These are phyloP conservation scores for Paedocypris micromegethes DNA, from an alignment of 2,797 vertebrate genomes.

Conservation along the genomic window DNA sequence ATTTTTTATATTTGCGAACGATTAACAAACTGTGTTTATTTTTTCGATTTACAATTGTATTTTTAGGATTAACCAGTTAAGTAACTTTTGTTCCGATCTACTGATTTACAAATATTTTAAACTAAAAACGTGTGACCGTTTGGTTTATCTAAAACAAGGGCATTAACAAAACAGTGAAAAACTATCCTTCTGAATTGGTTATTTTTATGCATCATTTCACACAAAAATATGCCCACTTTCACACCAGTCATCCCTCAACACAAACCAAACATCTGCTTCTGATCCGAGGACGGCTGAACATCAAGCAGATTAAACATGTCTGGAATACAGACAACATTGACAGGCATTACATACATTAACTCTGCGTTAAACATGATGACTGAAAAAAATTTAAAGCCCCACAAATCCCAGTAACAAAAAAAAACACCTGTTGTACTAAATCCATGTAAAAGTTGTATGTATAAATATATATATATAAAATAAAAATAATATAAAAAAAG, in stretches of 20 bases:
- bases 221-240: constrained; percentile 19
- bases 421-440: constrained; percentile 55
- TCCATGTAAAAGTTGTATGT: too few species aligned
- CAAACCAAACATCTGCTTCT: constrained; percentile 56
- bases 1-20: too few species aligned
- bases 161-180: too few species aligned
- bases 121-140: too few species aligned
- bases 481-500: too few species aligned
- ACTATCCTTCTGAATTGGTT: neutral
- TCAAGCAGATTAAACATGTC: constrained; percentile 63
- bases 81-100: too few species aligned
- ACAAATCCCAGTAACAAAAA: constrained; percentile 49
- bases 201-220: constrained; percentile 12
- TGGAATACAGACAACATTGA: constrained; percentile 57
- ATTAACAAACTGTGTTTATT: too few species aligned
- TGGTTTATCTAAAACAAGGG: too few species aligned
- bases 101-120: too few species aligned
- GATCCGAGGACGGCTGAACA: constrained; percentile 54
- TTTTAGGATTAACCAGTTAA: too few species aligned
- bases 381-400: constrained; percentile 55
- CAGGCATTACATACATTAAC: constrained; percentile 76
- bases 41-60: too few species aligned
- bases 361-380: constrained; percentile 70
- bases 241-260: constrained; percentile 33
- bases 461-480: too few species aligned